Percentiles rank a stretch among this genome's conserved stretches.
These are phyloP conservation scores for Musca vetustissima DNA, from an alignment of 1,140 invertebrate genomes.

Conservation along the genomic window DNA sequence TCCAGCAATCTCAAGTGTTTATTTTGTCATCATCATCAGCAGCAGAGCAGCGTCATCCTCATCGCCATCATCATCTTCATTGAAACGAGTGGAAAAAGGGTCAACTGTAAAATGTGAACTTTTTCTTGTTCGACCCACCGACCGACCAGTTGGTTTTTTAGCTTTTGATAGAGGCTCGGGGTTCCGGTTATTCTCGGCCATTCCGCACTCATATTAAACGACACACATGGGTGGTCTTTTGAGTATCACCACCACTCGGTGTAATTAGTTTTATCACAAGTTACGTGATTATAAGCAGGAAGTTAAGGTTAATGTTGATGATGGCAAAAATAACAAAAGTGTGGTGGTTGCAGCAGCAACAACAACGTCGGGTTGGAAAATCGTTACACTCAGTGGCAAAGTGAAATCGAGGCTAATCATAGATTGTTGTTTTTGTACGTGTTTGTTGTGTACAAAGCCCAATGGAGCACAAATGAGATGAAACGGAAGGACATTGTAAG, in stretches of 20 bases:
- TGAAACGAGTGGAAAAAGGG: background rate
- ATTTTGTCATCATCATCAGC: constrained; percentile 17
- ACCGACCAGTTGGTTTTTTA: background rate
- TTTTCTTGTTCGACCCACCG: background rate
- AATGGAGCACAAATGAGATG: too few species aligned
- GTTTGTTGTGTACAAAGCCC: too few species aligned
- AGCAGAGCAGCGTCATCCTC: too few species aligned
- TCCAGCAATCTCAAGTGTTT: constrained; percentile 15
- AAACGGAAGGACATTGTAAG: too few species aligned
- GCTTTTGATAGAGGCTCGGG: background rate
- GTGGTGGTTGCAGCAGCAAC: too few species aligned
- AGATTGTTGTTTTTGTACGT: background rate
- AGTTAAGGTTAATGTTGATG: constrained; percentile 17
- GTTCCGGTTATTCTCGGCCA: too few species aligned
- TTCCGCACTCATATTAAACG: constrained; percentile 1
- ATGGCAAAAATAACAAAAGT: too few species aligned
- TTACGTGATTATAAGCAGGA: constrained; percentile 23
- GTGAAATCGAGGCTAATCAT: constrained; percentile 14
- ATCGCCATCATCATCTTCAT: too few species aligned
- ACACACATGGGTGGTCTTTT: constrained; percentile 20
- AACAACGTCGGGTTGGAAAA: background rate
- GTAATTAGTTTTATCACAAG: constrained; percentile 24
- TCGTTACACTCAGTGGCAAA: background rate
- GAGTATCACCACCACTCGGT: constrained; percentile 14
- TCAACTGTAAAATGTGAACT: constrained; percentile 22